Percentiles rank a stretch among this genome's conserved stretches.
Evolutionary conservation across 2,888 invertebrate genomes (phyloP).

Genomic region (Apomyelois bistriatella): DNA sequence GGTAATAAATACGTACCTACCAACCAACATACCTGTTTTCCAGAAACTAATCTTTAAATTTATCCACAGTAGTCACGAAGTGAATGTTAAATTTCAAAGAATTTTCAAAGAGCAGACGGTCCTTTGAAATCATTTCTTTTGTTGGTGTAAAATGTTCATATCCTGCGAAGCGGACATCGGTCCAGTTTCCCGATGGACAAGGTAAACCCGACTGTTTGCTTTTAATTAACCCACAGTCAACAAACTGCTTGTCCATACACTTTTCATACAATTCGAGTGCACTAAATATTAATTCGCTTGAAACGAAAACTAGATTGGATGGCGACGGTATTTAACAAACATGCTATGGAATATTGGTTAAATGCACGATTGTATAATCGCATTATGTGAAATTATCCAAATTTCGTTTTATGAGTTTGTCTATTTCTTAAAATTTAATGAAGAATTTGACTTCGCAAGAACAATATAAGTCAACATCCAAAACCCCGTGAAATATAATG

Average conservation of each 20-base stretch:
- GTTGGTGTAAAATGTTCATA: constrained; percentile 16
- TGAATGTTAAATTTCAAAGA: no score
- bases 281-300: constrained; percentile 52
- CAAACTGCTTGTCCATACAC: constrained; percentile 60
- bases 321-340: neutral
- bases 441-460: no score
- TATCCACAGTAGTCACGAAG: no score
- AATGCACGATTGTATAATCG: neutral
- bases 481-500: no score
- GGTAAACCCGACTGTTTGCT: constrained; percentile 67
- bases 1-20: no score
- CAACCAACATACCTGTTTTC: no score
- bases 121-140: constrained; percentile 1
- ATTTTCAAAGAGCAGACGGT: neutral
- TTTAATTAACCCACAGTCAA: constrained; percentile 74
- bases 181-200: constrained; percentile 47
- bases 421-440: no score
- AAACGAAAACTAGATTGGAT: constrained; percentile 17
- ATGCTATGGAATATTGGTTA: neutral
- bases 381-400: neutral
- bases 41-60: no score
- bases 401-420: no score
- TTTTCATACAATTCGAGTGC: constrained; percentile 70
- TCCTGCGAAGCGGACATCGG: constrained; percentile 36
- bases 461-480: no score